Evolutionary conservation across 1,140 invertebrate species (phyloP).

Genomic region (Gerris buenoi): DNA sequence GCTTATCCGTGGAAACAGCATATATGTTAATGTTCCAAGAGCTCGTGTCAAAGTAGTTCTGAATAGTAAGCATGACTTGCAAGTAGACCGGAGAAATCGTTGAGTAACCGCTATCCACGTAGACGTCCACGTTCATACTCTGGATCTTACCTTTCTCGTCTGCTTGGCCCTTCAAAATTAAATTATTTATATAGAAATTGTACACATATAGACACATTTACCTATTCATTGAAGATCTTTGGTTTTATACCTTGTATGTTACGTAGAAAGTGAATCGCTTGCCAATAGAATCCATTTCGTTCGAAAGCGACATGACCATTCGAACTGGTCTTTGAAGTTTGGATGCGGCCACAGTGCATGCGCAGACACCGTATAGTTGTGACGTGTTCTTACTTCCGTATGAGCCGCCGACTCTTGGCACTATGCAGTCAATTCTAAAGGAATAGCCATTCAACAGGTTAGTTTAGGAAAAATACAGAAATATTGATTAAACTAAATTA

Average conservation of each 20-base stretch:
- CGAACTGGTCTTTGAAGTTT: conserved; percentile 43
- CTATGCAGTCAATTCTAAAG: conserved; percentile 43
- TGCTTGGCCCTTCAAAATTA: not conserved
- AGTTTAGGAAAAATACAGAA: no score
- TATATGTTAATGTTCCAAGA: not conserved
- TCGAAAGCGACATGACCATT: conserved; percentile 44
- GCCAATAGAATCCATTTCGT: conserved; percentile 47
- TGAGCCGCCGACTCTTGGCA: conserved; percentile 50
- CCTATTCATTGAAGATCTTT: no score
- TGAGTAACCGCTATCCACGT: not conserved
- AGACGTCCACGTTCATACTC: not conserved
- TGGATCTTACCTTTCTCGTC: not conserved
- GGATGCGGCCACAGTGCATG: conserved; percentile 46
- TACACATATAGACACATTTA: no score
- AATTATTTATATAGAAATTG: no score
- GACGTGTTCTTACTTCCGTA: conserved; percentile 50
- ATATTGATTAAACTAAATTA: no score
- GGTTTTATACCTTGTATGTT: conserved; percentile 43
- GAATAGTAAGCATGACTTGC: not conserved
- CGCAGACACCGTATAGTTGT: conserved; percentile 35
- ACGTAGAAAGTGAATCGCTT: conserved; percentile 40
- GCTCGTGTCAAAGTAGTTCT: not conserved
- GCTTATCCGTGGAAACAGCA: not conserved
- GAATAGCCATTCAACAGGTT: not conserved
- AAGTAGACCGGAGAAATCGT: not conserved